Percentiles rank a stretch among this genome's conserved stretches.
Conservation (phyloP, 2,888 invertebrate species). For the Cryptocephalus primarius region DNA sequence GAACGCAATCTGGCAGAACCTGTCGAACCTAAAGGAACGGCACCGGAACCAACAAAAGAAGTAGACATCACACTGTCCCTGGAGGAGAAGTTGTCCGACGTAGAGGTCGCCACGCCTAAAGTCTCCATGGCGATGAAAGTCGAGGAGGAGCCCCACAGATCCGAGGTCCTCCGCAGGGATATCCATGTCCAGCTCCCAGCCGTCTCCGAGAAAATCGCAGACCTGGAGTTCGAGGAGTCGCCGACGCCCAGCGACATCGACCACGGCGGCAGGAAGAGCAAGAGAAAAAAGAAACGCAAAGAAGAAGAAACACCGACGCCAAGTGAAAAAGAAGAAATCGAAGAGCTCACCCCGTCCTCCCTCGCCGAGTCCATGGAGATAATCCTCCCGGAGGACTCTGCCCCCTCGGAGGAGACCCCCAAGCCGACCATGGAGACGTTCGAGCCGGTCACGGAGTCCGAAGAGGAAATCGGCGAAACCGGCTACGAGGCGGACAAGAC, state of each 20-base stretch:
- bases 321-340: slow-evolving; percentile 17
- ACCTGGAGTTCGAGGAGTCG: slow-evolving; percentile 28
- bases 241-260: slow-evolving; percentile 35
- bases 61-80: slow-evolving; percentile 31
- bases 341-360: slow-evolving; percentile 37
- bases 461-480: slow-evolving; percentile 41
- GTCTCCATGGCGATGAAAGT: slow-evolving; percentile 26
- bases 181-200: slow-evolving; percentile 28
- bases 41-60: slow-evolving; percentile 25
- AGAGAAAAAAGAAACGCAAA: slow-evolving; percentile 56
- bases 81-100: slow-evolving; percentile 36
- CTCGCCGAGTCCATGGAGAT: slow-evolving; percentile 45
- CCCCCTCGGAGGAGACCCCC: slow-evolving; percentile 42
- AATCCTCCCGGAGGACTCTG: slow-evolving; percentile 38
- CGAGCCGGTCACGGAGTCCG: slow-evolving; percentile 19
- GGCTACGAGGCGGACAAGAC: slow-evolving; percentile 68
- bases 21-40: neutral
- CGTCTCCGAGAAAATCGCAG: slow-evolving; percentile 15
- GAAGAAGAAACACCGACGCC: slow-evolving; percentile 19
- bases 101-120: slow-evolving; percentile 30
- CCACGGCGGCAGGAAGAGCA: slow-evolving; percentile 44
- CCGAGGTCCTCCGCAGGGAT: slow-evolving; percentile 27
- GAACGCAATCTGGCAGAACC: slow-evolving; percentile 9
- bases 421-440: slow-evolving; percentile 41
- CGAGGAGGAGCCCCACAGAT: slow-evolving; percentile 23